phyloP scores from a whole-genome alignment of 2,113 vertebrate species.

The Phodopus roborovskii region DNA sequence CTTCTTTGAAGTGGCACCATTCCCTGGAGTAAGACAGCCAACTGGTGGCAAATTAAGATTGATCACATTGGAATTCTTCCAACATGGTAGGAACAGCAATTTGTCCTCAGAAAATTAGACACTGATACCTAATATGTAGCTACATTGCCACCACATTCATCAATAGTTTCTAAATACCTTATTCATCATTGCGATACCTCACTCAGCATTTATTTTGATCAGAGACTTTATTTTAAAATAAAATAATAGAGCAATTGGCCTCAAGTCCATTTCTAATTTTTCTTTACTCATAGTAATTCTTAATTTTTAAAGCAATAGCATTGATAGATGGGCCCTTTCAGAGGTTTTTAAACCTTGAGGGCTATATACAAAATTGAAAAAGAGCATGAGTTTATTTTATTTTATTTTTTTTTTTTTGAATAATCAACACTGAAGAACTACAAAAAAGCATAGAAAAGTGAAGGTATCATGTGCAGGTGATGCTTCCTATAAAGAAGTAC shows the following conservation, averaged over 20 bases:
- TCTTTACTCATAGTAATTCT: neutral
- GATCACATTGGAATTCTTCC: slow-evolving; percentile 50
- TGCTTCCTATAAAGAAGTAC: neutral
- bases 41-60: slow-evolving; percentile 42
- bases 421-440: neutral
- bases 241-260: slow-evolving; percentile 13
- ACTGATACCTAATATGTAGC: slow-evolving; percentile 22
- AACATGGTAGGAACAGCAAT: neutral
- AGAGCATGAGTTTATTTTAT: neutral
- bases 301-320: neutral
- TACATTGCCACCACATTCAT: neutral
- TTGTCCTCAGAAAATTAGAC: slow-evolving; percentile 45
- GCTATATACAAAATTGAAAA: neutral
- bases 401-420: neutral
- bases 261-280: neutral
- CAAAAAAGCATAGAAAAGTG: neutral
- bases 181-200: slow-evolving; percentile 5
- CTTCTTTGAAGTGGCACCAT: neutral
- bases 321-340: neutral
- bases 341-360: neutral
- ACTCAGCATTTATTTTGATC: neutral
- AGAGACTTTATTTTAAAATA: neutral
- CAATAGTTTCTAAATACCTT: slow-evolving; percentile 46
- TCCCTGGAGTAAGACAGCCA: slow-evolving; percentile 12
- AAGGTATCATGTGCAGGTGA: too few relatives aligned